Evolutionary conservation across 2,888 invertebrate species (phyloP).

Genomic region (Pseudococcus viburni): DNA sequence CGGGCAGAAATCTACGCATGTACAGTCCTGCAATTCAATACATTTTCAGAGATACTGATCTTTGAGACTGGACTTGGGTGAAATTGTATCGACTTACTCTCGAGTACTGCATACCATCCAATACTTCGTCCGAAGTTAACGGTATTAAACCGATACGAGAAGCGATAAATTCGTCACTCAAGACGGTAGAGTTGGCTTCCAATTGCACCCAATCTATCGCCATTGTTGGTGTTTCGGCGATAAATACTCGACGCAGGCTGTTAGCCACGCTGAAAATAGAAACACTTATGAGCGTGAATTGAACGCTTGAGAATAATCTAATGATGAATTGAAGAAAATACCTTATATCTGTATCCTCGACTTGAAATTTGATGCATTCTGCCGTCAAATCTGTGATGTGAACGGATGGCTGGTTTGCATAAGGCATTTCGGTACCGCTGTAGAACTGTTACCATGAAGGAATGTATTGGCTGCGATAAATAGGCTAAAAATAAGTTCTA

Average conservation of each 20-base stretch:
- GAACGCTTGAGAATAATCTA: neutral
- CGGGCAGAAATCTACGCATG: constrained; percentile 96
- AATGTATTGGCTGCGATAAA: neutral
- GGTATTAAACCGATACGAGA: constrained; percentile 97
- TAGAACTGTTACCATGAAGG: neutral
- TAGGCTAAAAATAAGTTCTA: neutral
- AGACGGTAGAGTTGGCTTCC: constrained; percentile 97
- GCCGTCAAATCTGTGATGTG: constrained; percentile 93
- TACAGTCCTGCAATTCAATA: constrained; percentile 83
- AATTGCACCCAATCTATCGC: constrained; percentile 99
- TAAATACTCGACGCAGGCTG: constrained; percentile 95
- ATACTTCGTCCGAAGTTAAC: constrained; percentile 94
- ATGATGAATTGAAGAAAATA: constrained; percentile 70
- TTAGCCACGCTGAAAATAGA: constrained; percentile 87
- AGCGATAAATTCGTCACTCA: constrained; percentile 98
- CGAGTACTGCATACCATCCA: constrained; percentile 94
- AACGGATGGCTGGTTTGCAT: constrained; percentile 98
- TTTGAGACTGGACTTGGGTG: neutral
- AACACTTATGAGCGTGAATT: too few relatives aligned
- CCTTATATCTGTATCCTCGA: constrained; percentile 98
- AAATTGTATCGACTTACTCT: constrained; percentile 73
- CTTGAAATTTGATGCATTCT: constrained; percentile 96
- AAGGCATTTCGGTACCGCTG: constrained; percentile 81
- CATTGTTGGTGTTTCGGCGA: constrained; percentile 98
- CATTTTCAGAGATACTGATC: neutral